Conservation (phyloP, 2,113 vertebrate genomes). For the Oreotrochilus melanogaster region DNA sequence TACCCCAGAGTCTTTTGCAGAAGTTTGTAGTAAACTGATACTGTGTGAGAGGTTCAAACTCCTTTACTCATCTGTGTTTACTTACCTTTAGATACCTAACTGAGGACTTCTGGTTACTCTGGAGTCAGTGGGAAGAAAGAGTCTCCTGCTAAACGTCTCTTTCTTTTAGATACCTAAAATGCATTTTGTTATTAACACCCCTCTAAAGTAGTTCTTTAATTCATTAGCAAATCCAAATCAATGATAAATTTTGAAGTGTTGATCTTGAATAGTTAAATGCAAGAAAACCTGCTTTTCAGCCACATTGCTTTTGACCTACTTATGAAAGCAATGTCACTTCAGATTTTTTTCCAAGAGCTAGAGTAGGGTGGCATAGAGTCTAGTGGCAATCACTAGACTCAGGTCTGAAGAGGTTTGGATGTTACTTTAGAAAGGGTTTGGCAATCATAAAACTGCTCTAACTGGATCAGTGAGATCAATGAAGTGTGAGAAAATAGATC, state of each 20-base stretch:
- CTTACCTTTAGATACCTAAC: not conserved
- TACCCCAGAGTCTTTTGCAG: not conserved
- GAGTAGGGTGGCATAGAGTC: not conserved
- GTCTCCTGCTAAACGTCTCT: not conserved
- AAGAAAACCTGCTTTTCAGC: not conserved
- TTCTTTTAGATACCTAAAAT: not conserved
- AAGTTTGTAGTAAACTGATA: not conserved
- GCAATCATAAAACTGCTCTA: not conserved
- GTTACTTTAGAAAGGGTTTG: not conserved
- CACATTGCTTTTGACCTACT: not conserved
- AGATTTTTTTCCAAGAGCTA: not conserved
- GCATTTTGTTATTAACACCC: not conserved
- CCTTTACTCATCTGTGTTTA: not conserved
- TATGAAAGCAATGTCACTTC: not conserved
- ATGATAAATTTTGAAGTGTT: too few relatives aligned
- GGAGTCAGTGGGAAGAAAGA: not conserved
- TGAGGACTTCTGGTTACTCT: not conserved
- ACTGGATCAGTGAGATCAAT: not conserved
- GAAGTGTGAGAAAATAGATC: conserved; percentile 46
- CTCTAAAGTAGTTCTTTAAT: not conserved
- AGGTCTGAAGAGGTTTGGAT: not conserved
- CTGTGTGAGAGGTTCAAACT: not conserved
- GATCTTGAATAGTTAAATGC: too few relatives aligned
- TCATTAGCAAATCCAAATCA: not conserved
- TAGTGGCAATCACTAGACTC: not conserved